phyloP scores from a whole-genome alignment of 1,140 invertebrate species.

The Teleogryllus occipitalis region DNA sequence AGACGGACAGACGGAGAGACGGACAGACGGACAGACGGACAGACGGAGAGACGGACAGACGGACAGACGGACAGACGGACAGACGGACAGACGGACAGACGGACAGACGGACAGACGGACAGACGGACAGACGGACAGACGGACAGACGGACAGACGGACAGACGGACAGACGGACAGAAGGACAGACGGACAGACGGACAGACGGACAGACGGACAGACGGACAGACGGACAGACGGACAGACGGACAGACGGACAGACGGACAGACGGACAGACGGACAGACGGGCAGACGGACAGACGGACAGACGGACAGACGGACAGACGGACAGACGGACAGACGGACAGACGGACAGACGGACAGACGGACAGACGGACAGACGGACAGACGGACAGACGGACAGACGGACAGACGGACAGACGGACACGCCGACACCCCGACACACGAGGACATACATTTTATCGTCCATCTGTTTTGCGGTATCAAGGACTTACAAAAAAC shows the following conservation, averaged over 20 bases:
- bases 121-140: conserved; percentile 15
- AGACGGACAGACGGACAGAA: conserved; percentile 11
- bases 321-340: conserved; percentile 22
- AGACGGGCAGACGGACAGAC: conserved; percentile 22
- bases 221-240: conserved; percentile 22
- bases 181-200: conserved; percentile 22
- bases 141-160: conserved; percentile 12
- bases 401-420: conserved; percentile 17
- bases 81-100: conserved; percentile 15
- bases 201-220: conserved; percentile 23
- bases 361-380: conserved; percentile 23
- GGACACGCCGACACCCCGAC: conserved; percentile 8
- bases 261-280: conserved; percentile 22
- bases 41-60: no score
- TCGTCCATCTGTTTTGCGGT: no score
- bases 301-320: conserved; percentile 19
- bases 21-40: no score
- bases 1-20: no score
- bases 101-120: conserved; percentile 12
- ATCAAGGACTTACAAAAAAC: no score
- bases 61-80: conserved; percentile 13
- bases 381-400: conserved; percentile 23
- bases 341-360: conserved; percentile 22
- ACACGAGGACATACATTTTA: background rate
- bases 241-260: conserved; percentile 23